Base-by-base conservation (phyloP, 1,140 invertebrate species). In the Zaprionus ghesquierei region DNA sequence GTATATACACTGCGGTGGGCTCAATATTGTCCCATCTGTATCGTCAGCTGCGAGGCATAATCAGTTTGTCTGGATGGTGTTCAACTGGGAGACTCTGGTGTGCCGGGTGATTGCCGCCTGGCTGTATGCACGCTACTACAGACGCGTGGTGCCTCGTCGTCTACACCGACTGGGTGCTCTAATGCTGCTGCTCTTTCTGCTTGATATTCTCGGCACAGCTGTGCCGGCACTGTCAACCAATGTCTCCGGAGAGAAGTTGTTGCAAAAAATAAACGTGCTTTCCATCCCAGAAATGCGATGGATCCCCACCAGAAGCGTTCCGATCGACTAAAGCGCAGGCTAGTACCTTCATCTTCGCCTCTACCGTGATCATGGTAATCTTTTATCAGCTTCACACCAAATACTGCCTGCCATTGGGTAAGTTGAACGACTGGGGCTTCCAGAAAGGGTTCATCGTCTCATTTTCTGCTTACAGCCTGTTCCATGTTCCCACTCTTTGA, bases 321-420 rank as follows among this genome's bases (percentile, higher is more conserved):
- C 3, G 29, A 59, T 8, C 12, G 51, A 13, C 15, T 85, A 0
- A 85, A 80, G 23, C 33, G 46, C 1, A 61, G 53, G 3, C 29
- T 80, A 8, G 12, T 56, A 1, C 2, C 53, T n/a, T n/a, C 0
- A 55, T 46, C 6, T 49, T 33, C 2, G 10, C 8, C 2, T 23
- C 49, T 13, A 44, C 46, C 12, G 13, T 63, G 5, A 18, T 46
- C 5, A 77, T 79, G 74, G 74, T 77, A 73, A 8, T 65, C n/a
- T 76, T 58, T 6, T 85, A 80, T 53, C 25, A 61, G 4, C 3
- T 85, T 8, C 80, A 85, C 13, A 33, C 44, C 1, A 2, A 44
- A 0, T 74, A 69, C 6, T 85, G 81, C 15, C 6, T 84, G 18
- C 60, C 80, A 0, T 23, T 85, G 3, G 77, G 81, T 85, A 35